phyloP scores from a whole-genome alignment of 2,888 invertebrate genomes.

The Osedax frankpressi region DNA sequence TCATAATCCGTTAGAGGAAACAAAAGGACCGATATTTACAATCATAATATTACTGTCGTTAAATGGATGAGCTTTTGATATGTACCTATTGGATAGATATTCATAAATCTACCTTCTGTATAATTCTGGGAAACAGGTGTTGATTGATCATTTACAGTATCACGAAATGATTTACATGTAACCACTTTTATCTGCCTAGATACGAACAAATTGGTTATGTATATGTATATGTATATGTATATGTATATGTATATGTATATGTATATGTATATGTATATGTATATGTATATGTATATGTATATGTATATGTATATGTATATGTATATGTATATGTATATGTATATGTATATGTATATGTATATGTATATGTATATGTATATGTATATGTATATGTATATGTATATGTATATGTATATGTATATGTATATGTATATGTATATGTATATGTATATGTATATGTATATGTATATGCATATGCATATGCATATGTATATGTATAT shows the following conservation, averaged over 20 bases:
- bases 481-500: background rate
- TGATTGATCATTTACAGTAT: too few relatives aligned
- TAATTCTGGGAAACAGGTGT: too few relatives aligned
- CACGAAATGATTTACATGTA: too few relatives aligned
- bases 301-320: background rate
- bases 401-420: slow-evolving; percentile 1
- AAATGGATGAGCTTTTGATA: too few relatives aligned
- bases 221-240: background rate
- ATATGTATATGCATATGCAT: background rate
- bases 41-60: too few relatives aligned
- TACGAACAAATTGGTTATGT: too few relatives aligned
- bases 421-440: background rate
- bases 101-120: too few relatives aligned
- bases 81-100: too few relatives aligned
- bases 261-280: background rate
- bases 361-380: background rate
- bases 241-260: background rate
- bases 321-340: background rate
- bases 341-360: background rate
- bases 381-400: background rate
- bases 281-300: background rate
- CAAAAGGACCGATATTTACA: too few relatives aligned
- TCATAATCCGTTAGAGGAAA: too few relatives aligned
- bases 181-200: too few relatives aligned
- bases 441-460: background rate